Evolutionary conservation across 2,113 vertebrate species (phyloP), one percentile per base, ranked within the genome.

Genomic region (Podilymbus podiceps): DNA sequence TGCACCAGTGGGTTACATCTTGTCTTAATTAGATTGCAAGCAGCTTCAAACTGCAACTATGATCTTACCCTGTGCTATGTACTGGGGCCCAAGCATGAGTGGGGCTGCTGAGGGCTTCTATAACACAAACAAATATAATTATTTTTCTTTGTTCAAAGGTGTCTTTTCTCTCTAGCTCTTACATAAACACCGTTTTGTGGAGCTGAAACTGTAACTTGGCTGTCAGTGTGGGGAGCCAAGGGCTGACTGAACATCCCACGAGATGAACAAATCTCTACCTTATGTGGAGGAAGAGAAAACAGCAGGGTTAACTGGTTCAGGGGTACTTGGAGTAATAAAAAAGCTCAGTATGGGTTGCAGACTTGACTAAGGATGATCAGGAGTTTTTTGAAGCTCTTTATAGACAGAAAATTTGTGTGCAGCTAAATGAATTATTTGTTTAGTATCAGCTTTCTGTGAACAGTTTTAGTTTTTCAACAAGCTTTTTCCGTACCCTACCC

Each of bases 181-280:
- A 81, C 40, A 88, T 97, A 96, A 96, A 96, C 95, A 97, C 46
- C 73, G 31, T 66, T 92, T 66, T 3, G 8, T 78, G 74, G 42
- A 95, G 50, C 69, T 89, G 80, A 93, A 96, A 76, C 62, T 85
- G 21, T 82, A 95, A 93, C 84, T 91, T 91, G 80, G 73, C 83
- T 89, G 97, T 97, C 97, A 95, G 58, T 16, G 28, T 79, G 69
- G 77, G 89, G 90, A 95, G 90, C 86, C 89, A 87, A 92, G 69
- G 74, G 60, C 40, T 95, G 88, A 90, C 73, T 76, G 80, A 92
- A 74, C 89, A 95, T 96, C 97, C 94, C 94, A 91, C 0, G 76
- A 97, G 96, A 95, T 95, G 90, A 95, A 95, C 90, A 97, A 97
- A 97, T 97, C 89, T 97, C 74, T 96, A 93, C 97, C 95, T 96